Evolutionary conservation across 2,113 vertebrate species (phyloP), one percentile per base, ranked within the genome.

Genomic region (Caranx melampygus): DNA sequence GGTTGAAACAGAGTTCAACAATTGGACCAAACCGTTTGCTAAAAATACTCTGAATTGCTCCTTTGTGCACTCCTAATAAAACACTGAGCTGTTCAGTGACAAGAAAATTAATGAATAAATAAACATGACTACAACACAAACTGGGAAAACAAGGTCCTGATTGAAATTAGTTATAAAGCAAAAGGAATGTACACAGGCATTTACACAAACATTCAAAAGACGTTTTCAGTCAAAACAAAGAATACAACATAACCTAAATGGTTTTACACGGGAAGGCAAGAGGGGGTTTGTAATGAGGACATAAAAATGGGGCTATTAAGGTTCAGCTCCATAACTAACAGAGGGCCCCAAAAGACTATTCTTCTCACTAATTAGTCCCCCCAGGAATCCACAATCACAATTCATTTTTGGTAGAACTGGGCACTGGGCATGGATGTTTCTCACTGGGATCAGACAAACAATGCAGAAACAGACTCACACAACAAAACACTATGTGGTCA

Each of bases 321-420:
- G 68, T 82, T 87, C 57, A 49, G 90, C 87, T 89, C 60, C 78
- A 89, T 86, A 82, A 89, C 86, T 82, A 92, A 91, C 83, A 77
- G 14, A 47, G 85, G 83, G 91, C 83, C 89, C 85, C 90, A 88
- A 89, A 89, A 84, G 83, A 80, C 85, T 79, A 90, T 92, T 91
- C 89, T 88, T 92, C 89, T 91, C 92, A 87, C 86, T 91, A 92
- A 93, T 93, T 92, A 92, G 80, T 90, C 78, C 87, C 84, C 86
- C 77, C 78, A 89, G 85, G 91, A 91, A 91, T 89, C 82, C 86
- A 88, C 66, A 42, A 82, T 79, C 68, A 84, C 84, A 87, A 81
- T 81, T 78, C 51, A 15, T 85, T 83, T 84, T 54, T 71, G 73
- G 73, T 52, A 33, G 73, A 85, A 65, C 44, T 45, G 47, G 87